Conservation (phyloP, 2,113 vertebrate species). For the Psilopsiagon aymara region DNA sequence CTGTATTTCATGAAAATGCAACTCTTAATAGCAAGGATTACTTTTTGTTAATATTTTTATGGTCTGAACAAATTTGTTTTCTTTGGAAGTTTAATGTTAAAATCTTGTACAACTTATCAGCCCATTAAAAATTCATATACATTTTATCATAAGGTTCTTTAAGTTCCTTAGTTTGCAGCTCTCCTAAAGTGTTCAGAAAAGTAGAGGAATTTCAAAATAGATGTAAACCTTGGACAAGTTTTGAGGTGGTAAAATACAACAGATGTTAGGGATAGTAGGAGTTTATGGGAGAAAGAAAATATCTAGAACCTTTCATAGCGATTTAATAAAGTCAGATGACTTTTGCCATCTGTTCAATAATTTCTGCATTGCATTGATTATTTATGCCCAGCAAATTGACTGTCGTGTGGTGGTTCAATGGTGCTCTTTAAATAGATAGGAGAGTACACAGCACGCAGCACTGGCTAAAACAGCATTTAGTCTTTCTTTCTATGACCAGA, state of each 20-base stretch:
- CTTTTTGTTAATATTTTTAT: neutral
- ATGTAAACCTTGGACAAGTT: neutral
- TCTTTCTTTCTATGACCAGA: neutral
- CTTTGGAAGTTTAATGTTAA: neutral
- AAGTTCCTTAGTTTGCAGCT: neutral
- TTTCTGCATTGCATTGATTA: slow-evolving; percentile 83
- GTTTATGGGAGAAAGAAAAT: neutral
- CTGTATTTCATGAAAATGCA: neutral
- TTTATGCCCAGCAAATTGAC: slow-evolving; percentile 79
- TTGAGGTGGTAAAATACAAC: neutral
- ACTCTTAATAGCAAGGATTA: neutral
- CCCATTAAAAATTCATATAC: neutral
- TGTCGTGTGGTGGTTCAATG: slow-evolving; percentile 75
- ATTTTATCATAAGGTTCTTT: neutral
- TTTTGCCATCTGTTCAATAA: slow-evolving; percentile 60
- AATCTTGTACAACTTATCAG: neutral
- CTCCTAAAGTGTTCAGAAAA: neutral
- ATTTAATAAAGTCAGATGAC: slow-evolving; percentile 18
- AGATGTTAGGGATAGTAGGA: neutral
- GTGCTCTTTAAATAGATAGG: slow-evolving; percentile 76
- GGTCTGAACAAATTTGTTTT: neutral
- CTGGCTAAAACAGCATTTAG: slow-evolving; percentile 19
- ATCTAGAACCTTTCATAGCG: neutral
- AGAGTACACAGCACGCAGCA: slow-evolving; percentile 14
- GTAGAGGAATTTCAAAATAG: neutral